Conservation (phyloP, 2,888 invertebrate species). For the Drosophila monieri region DNA sequence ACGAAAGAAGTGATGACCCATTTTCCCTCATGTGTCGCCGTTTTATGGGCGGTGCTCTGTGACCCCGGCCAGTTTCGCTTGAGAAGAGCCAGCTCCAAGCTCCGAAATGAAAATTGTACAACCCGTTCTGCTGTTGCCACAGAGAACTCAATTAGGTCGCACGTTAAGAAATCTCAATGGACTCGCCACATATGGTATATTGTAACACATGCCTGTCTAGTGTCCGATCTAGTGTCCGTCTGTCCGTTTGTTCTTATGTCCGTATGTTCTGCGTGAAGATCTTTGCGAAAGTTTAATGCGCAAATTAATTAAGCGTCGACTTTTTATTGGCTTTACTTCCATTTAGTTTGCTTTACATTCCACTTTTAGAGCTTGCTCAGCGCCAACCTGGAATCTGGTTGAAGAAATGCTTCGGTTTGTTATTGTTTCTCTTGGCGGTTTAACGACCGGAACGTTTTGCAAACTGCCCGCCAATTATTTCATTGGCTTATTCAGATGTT, state of each 20-base stretch:
- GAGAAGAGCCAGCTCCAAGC: conserved; percentile 53
- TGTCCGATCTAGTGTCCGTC: conserved; percentile 6
- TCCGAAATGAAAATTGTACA: conserved; percentile 27
- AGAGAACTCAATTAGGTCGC: conserved; percentile 41
- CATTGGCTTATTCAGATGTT: conserved; percentile 25
- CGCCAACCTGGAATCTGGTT: conserved; percentile 57
- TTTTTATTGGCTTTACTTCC: conserved; percentile 53
- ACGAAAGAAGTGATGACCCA: conserved; percentile 64
- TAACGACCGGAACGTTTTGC: conserved; percentile 67
- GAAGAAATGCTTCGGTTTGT: conserved; percentile 47
- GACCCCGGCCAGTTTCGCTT: conserved; percentile 74
- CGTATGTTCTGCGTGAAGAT: conserved; percentile 47
- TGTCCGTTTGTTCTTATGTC: conserved; percentile 17
- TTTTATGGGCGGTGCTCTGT: conserved; percentile 61
- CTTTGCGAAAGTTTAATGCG: conserved; percentile 70
- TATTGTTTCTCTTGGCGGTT: conserved; percentile 46
- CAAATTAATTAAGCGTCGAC: conserved; percentile 63
- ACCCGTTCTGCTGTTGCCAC: conserved; percentile 37
- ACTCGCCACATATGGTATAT: conserved; percentile 41
- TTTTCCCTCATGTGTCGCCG: conserved; percentile 52
- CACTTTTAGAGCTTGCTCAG: conserved; percentile 33
- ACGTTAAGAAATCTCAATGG: conserved; percentile 55
- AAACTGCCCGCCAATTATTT: conserved; percentile 41
- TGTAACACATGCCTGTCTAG: conserved; percentile 2
- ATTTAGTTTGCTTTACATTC: conserved; percentile 14